Evolutionary conservation across 2,113 vertebrate genomes (phyloP), one percentile per base, ranked within the genome.

Genomic region (Aythya baeri): DNA sequence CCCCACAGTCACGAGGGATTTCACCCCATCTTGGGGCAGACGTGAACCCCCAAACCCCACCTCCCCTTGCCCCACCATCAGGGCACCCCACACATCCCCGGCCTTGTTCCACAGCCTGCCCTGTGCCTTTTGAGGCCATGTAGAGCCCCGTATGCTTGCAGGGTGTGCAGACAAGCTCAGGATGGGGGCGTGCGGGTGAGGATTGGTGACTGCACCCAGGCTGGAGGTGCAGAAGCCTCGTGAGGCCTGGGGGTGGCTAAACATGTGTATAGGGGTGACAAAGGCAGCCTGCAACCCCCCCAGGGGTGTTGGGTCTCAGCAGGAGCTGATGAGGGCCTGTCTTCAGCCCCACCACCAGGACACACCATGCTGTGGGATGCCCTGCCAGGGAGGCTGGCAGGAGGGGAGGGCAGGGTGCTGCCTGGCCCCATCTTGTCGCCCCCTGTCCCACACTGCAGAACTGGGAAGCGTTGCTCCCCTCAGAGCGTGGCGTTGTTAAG

Each of bases 231-330:
- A 50, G 50, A 50, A 25, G 65, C 26, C 62, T 66, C 1, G 1
- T 0, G 3, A 41, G 38, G 20, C 22, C 20, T 22, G 1, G 29
- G 25, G 15, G 17, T 23, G 59, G 73, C 58, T 32, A 62, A 4
- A 14, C 6, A 7, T 49, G 25, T 15, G 54, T 0, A 4, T 49
- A 7, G 20, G 32, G 12, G 38, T 0, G 20, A 22, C 31, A 9
- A 50, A 27, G 49, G 27, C 1, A 3, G 57, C 10, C 41, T 15
- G 3, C 31, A 16, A n/a, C 11, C 43, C 3, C 2, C 6, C 29
- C 11, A 0, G 5, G 20, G 29, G 7, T 32, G 71, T 34, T 1
- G 17, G 44, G 6, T 13, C 31, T 73, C 43, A n/a, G 59, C 1
- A 2, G 26, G 26, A 25, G 7, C 10, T 58, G 66, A 25, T 20